A percentile compares a stretch with the other conserved stretches of the same genome.
Conservation (phyloP, 2,797 vertebrate species). For the Acomys russatus region DNA sequence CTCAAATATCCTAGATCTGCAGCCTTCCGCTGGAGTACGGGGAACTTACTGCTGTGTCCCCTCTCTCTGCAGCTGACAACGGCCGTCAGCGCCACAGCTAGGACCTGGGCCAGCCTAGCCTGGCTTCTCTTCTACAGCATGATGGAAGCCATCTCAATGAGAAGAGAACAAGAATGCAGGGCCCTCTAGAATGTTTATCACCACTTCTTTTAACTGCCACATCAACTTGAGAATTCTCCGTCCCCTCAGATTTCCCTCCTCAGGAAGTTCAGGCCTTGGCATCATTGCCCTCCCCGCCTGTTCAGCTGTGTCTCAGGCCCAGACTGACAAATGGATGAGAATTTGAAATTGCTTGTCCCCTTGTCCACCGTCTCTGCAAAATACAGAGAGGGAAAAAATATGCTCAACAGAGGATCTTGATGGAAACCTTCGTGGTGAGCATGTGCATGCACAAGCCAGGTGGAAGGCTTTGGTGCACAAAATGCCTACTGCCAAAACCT, state of each 20-base stretch:
- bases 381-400: neutral
- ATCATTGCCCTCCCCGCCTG: no score
- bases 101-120: neutral
- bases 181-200: neutral
- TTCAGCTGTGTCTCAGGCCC: neutral
- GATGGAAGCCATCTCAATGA: neutral
- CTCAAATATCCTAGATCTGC: neutral
- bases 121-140: neutral
- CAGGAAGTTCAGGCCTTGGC: neutral
- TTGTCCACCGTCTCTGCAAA: constrained; percentile 11
- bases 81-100: neutral
- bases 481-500: neutral
- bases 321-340: neutral
- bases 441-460: neutral
- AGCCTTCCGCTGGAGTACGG: neutral
- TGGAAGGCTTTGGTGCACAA: neutral
- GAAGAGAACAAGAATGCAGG: neutral
- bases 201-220: neutral
- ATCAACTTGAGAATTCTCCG: neutral
- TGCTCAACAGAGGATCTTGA: neutral
- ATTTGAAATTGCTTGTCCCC: neutral
- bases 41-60: neutral
- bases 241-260: neutral
- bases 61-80: neutral
- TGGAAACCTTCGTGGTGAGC: neutral